These are phyloP conservation scores for Onychomys torridus DNA, from an alignment of 2,797 vertebrate genomes.

Conservation along the genomic window DNA sequence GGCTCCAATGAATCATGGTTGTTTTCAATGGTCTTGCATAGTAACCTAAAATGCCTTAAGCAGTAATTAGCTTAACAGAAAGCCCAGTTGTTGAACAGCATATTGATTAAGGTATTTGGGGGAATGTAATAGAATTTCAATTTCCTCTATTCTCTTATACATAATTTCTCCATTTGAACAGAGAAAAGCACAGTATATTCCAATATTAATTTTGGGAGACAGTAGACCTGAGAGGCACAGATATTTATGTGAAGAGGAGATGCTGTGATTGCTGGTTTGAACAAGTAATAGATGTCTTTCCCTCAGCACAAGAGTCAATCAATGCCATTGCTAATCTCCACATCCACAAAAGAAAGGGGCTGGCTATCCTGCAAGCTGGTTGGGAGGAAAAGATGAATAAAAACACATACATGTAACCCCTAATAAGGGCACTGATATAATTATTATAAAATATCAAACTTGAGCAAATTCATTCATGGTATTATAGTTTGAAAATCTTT, in stretches of 20 bases:
- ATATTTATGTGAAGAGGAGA: neutral
- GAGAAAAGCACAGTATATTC: neutral
- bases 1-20: neutral
- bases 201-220: neutral
- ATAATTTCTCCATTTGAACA: conserved; percentile 11
- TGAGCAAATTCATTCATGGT: neutral
- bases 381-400: neutral
- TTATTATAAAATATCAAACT: conserved; percentile 18
- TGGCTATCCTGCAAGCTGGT: neutral
- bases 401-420: neutral
- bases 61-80: neutral
- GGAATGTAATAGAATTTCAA: neutral
- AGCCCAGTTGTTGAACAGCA: neutral
- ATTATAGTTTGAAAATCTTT: neutral
- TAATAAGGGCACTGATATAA: neutral
- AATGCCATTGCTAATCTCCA: neutral
- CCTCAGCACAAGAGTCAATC: neutral
- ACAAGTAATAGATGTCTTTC: neutral
- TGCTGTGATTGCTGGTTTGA: neutral
- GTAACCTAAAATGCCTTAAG: neutral
- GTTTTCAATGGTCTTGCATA: neutral
- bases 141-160: neutral
- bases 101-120: neutral
- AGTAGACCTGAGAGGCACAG: neutral
- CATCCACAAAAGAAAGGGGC: neutral